Evolutionary conservation across 2,888 invertebrate genomes (phyloP).

Genomic region (Pseudanteris insignis): DNA sequence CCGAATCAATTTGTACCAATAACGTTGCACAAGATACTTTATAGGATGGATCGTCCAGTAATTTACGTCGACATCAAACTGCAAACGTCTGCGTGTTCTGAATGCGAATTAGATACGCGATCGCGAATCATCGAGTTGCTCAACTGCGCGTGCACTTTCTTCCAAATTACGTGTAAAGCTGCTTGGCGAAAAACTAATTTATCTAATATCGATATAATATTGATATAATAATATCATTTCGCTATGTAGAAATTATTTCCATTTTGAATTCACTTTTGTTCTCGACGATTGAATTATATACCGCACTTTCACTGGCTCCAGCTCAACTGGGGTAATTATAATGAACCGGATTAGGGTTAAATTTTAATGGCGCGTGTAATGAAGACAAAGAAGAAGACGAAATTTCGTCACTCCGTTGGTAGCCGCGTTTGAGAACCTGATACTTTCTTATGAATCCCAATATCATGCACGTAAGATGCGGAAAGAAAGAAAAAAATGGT

Average conservation of each 20-base stretch:
- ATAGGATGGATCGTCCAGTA: conserved; percentile 1
- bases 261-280: conserved; percentile 25
- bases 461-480: conserved; percentile 8
- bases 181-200: conserved; percentile 23
- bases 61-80: conserved; percentile 2
- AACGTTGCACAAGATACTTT: conserved; percentile 6
- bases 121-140: conserved; percentile 13
- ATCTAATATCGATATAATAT: conserved; percentile 23
- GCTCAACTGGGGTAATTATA: conserved; percentile 1
- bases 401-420: conserved; percentile 15
- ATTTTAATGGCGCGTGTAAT: conserved; percentile 9
- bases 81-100: conserved; percentile 1
- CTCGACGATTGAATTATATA: conserved; percentile 5
- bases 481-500: conserved; percentile 12
- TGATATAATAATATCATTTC: conserved; percentile 12
- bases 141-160: conserved; percentile 21
- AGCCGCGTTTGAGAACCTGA: conserved; percentile 2
- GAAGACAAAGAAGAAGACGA: neutral
- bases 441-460: conserved; percentile 27
- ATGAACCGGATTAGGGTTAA: conserved; percentile 3
- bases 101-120: conserved; percentile 24
- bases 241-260: conserved; percentile 9
- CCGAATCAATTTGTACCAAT: no score
- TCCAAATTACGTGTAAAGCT: conserved; percentile 34
- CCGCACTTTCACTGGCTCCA: conserved; percentile 21